Evolutionary conservation across 2,888 invertebrate genomes (phyloP).

Genomic region (Ectemnius continuus): DNA sequence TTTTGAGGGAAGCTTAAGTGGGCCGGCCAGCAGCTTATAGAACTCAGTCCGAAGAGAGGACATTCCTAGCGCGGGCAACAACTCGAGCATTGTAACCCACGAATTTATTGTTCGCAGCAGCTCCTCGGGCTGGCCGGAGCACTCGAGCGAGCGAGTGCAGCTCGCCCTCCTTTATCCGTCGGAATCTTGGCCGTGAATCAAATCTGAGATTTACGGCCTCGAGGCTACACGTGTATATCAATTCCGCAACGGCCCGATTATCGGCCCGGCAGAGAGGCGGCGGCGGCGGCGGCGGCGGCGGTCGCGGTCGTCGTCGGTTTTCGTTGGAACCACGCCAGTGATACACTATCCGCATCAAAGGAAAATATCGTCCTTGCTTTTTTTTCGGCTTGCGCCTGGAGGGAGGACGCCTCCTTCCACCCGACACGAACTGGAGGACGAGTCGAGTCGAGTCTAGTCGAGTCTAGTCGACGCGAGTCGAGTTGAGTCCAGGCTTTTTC

Average conservation of each 20-base stretch:
- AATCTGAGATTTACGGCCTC: conserved; percentile 63
- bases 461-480: background rate
- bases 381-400: background rate
- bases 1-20: conserved; percentile 8
- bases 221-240: conserved; percentile 64
- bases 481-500: conserved; percentile 7
- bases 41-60: conserved; percentile 4
- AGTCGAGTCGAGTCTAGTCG: background rate
- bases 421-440: background rate
- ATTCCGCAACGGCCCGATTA: conserved; percentile 73
- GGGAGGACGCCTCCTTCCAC: conserved; percentile 22
- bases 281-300: conserved; percentile 19
- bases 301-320: conserved; percentile 53
- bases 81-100: conserved; percentile 48
- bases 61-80: conserved; percentile 31
- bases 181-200: conserved; percentile 71
- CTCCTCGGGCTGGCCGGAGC: conserved; percentile 21
- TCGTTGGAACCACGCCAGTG: conserved; percentile 67
- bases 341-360: conserved; percentile 53
- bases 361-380: conserved; percentile 27
- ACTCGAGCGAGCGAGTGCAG: conserved; percentile 24
- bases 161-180: conserved; percentile 52
- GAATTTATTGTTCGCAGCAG: conserved; percentile 56
- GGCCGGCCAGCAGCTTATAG: background rate
- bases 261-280: conserved; percentile 59